Base-by-base conservation (phyloP, 2,888 invertebrate species). In the Toxonevra muliebris region DNA sequence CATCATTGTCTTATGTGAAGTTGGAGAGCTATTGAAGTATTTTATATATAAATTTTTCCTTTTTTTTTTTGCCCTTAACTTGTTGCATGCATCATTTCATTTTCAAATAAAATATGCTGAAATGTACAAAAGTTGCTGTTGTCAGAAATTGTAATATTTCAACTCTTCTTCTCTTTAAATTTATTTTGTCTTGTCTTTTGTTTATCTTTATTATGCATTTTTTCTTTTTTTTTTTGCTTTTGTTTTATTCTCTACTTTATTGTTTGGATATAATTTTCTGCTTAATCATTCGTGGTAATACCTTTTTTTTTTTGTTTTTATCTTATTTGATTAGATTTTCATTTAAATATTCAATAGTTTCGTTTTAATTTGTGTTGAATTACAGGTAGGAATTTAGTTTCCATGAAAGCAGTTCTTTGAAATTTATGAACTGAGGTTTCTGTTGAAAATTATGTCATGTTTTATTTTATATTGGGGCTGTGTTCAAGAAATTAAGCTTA, bases 231-330 rank as follows among this genome's bases (percentile, higher is more conserved):
- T 61, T 15, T 50, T 52, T 50, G 13, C 1, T 61, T 17, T 61
- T 61, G 15, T 50, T 50, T 61, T 13, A 50, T 61, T 20, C 19
- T 61, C n/a, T 48, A 8, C 48, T 48, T 48, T 8, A 53, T 19
- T 48, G 48, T 48, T 60, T 40, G 20, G 58, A n/a, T 41, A 15
- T 13, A 60, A 43, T 61, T 61, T 61, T 52, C 40, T 41, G 61
- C 61, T n/a, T 50, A 13, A 41, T 61, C 52, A 52, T 61, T 40
- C 41, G 45, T 61, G 30, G 40, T 15, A 61, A 30, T 40, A 40
- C 0, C 41, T 59, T 61, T 19, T 15, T 15, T 48, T 48, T 30
- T 4, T 30, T 30, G 7, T 30, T 30, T 30, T 30, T 30, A 30
- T 7, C 30, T 30, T 30, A 30, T 30, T 30, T 30, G 30, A 30